Base-by-base conservation (phyloP, 2,797 vertebrate species). In the Tolypeutes matacus region DNA sequence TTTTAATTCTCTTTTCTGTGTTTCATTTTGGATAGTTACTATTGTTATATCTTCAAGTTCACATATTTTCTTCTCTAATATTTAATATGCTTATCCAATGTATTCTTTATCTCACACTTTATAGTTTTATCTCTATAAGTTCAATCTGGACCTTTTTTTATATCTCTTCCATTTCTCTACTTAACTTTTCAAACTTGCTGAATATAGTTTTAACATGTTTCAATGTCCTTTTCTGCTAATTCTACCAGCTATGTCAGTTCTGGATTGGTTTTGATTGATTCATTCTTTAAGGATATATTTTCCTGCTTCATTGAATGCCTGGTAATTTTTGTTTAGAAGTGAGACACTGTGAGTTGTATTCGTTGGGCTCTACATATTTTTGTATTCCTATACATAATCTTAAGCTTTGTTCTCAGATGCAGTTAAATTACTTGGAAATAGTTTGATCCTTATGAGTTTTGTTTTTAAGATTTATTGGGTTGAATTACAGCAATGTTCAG, bases 301-400 rank as follows among this genome's bases (percentile, higher is more conserved):
- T 92, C 29, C 65, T 80, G 25, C 27, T 39, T 86, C 53, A 72
- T 77, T 86, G 73, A 10, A 76, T 25, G 27, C 75, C 65, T 92
- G 23, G 27, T 70, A 56, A 92, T 36, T 78, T 94, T 92, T 83
- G 13, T 80, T 89, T 72, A 82, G 34, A 25, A 85, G 20, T 9
- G 31, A 89, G 39, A 84, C 23, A 94, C 14, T 75, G 21, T 85
- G n/a, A 70, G 86, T 89, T 82, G 81, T 64, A 76, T 92, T 91
- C 81, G 23, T 62, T 82, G 36, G 42, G 11, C 62, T 93, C 53
- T 76, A 25, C 46, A 39, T 89, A 84, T 86, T 92, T 69, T 69
- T 86, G 53, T 69, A 85, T 62, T 76, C 27, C 29, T 86, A 46
- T 36, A 95, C 36, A 72, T 84, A 78, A 80, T 65, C 18, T 42